Percentiles rank a stretch among this genome's conserved stretches.
Conservation (phyloP, 2,888 invertebrate genomes). For the Harpagoxenus sublaevis region DNA sequence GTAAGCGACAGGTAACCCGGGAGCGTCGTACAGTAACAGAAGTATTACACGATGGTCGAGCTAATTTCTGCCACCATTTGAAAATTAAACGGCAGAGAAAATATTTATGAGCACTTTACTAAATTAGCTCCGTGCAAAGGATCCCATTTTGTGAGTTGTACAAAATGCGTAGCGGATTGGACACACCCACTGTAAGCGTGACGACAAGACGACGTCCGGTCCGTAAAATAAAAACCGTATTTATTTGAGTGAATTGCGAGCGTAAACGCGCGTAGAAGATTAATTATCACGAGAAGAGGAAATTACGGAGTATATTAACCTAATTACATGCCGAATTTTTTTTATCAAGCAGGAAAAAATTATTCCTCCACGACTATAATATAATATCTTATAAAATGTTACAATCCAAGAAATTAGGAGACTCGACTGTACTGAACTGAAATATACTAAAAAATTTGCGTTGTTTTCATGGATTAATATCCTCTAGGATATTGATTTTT, state of each 20-base stretch:
- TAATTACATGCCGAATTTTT: not conserved
- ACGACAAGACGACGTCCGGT: not conserved
- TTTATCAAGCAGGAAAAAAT: not conserved
- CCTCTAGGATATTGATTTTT: not conserved
- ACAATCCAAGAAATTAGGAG: not conserved
- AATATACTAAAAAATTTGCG: not conserved
- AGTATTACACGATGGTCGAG: constrained; percentile 29
- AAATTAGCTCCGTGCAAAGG: constrained; percentile 31
- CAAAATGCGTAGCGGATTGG: constrained; percentile 23
- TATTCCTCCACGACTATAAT: not conserved
- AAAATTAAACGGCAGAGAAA: constrained; percentile 44
- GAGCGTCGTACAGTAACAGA: constrained; percentile 21
- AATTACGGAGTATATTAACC: constrained; percentile 20
- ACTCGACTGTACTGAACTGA: not conserved
- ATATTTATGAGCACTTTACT: constrained; percentile 54
- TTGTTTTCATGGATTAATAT: not conserved
- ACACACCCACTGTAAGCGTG: constrained; percentile 1
- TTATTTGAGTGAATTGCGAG: not conserved
- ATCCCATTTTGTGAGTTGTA: not conserved
- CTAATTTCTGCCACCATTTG: constrained; percentile 53
- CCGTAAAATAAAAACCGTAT: not conserved
- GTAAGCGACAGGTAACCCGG: constrained; percentile 30
- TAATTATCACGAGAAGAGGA: not conserved
- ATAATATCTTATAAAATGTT: not conserved
- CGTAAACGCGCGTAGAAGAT: not conserved